These are phyloP conservation scores for Xiphophorus maculatus DNA, from an alignment of 2,113 vertebrate species.

Conservation along the genomic window DNA sequence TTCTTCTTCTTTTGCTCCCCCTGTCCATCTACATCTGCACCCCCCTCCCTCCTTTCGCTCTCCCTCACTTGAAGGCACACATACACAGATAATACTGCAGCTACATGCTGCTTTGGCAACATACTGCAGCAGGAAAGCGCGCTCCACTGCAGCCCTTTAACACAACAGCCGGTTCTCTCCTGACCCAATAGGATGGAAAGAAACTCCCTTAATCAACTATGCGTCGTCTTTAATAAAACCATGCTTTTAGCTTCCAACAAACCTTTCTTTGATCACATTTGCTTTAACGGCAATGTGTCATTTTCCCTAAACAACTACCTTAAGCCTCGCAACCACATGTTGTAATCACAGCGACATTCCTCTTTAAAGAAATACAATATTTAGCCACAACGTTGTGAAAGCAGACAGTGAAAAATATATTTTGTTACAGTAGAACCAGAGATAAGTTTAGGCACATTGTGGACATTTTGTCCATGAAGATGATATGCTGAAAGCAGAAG, in stretches of 20 bases:
- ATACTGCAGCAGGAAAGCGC: constrained; percentile 68
- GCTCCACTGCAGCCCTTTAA: constrained; percentile 66
- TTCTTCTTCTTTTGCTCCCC: constrained; percentile 52
- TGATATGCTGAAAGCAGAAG: background rate
- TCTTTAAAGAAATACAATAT: background rate
- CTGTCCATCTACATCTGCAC: constrained; percentile 66
- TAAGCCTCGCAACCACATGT: constrained; percentile 28
- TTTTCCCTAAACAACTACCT: constrained; percentile 26
- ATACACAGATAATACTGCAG: constrained; percentile 73
- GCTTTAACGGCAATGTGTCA: constrained; percentile 6
- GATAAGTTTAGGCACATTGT: background rate
- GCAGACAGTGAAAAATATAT: background rate
- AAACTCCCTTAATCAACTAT: constrained; percentile 30
- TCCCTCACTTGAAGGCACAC: constrained; percentile 58
- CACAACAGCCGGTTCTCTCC: constrained; percentile 60
- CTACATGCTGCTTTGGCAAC: constrained; percentile 70
- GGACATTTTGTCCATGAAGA: constrained; percentile 6
- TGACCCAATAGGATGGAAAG: constrained; percentile 59
- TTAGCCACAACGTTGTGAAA: background rate
- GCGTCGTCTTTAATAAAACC: background rate
- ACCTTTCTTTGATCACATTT: background rate
- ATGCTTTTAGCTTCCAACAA: constrained; percentile 11
- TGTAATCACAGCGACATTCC: constrained; percentile 30
- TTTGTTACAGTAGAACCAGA: background rate
- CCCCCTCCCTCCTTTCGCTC: constrained; percentile 40